phyloP scores from a whole-genome alignment of 2,113 vertebrate species.

The Gobio gobio region DNA sequence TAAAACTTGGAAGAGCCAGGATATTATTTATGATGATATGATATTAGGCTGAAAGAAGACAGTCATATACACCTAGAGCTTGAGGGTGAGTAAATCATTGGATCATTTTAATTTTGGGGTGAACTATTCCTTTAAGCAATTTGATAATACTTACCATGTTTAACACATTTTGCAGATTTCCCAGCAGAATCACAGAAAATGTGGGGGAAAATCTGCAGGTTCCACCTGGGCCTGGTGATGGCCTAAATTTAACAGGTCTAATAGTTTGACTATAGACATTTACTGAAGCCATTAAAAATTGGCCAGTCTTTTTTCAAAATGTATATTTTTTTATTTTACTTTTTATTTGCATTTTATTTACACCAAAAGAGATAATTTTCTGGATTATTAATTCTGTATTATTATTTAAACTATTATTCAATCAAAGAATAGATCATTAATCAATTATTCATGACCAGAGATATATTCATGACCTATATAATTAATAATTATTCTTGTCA shows the following conservation, averaged over 20 bases:
- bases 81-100: too few relatives aligned
- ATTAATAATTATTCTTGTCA: neutral
- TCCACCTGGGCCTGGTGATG: neutral
- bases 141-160: neutral
- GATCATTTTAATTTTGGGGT: too few relatives aligned
- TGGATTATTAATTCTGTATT: neutral
- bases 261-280: neutral
- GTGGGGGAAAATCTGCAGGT: neutral
- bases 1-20: too few relatives aligned
- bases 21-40: too few relatives aligned
- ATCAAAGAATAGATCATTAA: slow-evolving; percentile 23
- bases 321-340: neutral
- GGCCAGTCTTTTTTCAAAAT: neutral
- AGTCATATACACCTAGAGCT: too few relatives aligned
- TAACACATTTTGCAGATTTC: neutral
- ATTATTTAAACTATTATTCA: too few relatives aligned
- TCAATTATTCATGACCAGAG: slow-evolving; percentile 24
- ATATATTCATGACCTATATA: neutral
- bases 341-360: neutral
- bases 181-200: neutral
- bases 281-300: neutral
- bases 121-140: too few relatives aligned
- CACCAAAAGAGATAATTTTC: neutral
- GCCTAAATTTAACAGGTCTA: neutral
- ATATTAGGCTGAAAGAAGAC: too few relatives aligned